Evolutionary conservation across 2,888 invertebrate species (phyloP).

Genomic region (Ischnus inquisitorius): DNA sequence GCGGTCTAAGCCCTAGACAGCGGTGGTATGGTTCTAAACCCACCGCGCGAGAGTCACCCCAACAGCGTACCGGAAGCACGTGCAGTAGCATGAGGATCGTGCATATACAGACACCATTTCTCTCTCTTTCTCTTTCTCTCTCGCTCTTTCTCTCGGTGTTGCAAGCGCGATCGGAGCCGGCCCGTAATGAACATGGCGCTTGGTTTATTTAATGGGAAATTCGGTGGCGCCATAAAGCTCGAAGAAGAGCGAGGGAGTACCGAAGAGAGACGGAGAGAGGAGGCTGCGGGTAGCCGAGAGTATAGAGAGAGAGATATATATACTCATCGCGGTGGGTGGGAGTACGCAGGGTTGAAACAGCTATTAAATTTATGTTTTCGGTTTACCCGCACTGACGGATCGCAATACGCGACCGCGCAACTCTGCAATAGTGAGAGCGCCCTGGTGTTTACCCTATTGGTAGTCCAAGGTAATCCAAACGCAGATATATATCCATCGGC

Average conservation of each 20-base stretch:
- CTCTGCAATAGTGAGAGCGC: slow-evolving; percentile 43
- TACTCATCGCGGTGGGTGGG: slow-evolving; percentile 36
- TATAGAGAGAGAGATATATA: slow-evolving; percentile 37
- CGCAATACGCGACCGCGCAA: slow-evolving; percentile 82
- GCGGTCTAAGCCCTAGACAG: slow-evolving; percentile 82
- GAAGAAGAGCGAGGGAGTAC: slow-evolving; percentile 76
- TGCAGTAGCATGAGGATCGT: slow-evolving; percentile 66
- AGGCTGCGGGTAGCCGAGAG: slow-evolving; percentile 40
- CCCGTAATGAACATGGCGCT: slow-evolving; percentile 84
- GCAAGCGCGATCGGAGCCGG: slow-evolving; percentile 69
- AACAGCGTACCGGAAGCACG: slow-evolving; percentile 65
- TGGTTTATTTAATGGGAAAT: slow-evolving; percentile 85
- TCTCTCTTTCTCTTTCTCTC: slow-evolving; percentile 20
- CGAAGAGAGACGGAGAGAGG: slow-evolving; percentile 64
- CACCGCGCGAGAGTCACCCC: slow-evolving; percentile 70
- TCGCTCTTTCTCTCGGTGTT: slow-evolving; percentile 34
- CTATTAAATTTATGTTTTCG: slow-evolving; percentile 85
- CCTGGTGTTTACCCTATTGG: slow-evolving; percentile 79
- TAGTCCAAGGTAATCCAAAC: slow-evolving; percentile 81
- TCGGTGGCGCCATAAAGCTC: slow-evolving; percentile 85
- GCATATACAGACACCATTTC: slow-evolving; percentile 9
- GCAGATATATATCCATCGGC: slow-evolving; percentile 76
- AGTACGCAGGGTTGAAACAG: slow-evolving; percentile 77
- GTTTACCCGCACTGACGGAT: slow-evolving; percentile 85
- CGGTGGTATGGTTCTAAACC: slow-evolving; percentile 65